Evolutionary conservation across 2,797 vertebrate species (phyloP), one percentile per base, ranked within the genome.

Genomic region (Myotis pilosus): DNA sequence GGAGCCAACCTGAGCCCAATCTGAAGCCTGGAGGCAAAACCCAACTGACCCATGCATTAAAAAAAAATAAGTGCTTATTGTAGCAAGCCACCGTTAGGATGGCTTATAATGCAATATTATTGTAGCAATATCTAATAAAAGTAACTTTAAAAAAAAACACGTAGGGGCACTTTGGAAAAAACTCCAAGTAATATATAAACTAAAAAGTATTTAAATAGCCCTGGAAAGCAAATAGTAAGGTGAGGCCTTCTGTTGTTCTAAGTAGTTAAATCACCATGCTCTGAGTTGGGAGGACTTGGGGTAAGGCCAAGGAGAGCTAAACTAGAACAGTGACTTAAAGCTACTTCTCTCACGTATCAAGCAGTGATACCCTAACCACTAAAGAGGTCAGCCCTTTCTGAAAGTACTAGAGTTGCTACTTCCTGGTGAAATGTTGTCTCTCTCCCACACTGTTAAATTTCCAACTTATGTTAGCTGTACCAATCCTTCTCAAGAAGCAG

Each of bases 151-250:
- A 47, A 25, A 60, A 23, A 64, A 7, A 22, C n/a, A 79, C 4
- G 20, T 36, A 1, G 33, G 41, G 51, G 23, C 44, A 44, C 68
- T 85, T 69, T 30, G 74, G 76, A 66, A 64, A 89, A 92, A 92
- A 79, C n/a, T 64, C 36, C 47, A 91, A 92, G 51, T 44, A 90
- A 84, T 38, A 20, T 41, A 38, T 74, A 85, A 78, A 53, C 47
- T 68, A 20, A 36, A 51, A 47, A 66, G 69, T 79, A 78, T 68
- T 92, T 33, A 82, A 85, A 69, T 8, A 94, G 80, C 17, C 76
- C 44, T 69, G 23, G 51, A 89, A 94, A 89, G 62, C 92, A 93
- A 87, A 72, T 38, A 71, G 57, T n/a, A 38, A n/a, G 25, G 51
- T 62, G n/a, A 91, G 62, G 41, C 51, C 41, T 89, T 83, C 85